A percentile compares a stretch with the other conserved stretches of the same genome.
Conservation (phyloP, 2,888 invertebrate species). For the Papilio elwesi region DNA sequence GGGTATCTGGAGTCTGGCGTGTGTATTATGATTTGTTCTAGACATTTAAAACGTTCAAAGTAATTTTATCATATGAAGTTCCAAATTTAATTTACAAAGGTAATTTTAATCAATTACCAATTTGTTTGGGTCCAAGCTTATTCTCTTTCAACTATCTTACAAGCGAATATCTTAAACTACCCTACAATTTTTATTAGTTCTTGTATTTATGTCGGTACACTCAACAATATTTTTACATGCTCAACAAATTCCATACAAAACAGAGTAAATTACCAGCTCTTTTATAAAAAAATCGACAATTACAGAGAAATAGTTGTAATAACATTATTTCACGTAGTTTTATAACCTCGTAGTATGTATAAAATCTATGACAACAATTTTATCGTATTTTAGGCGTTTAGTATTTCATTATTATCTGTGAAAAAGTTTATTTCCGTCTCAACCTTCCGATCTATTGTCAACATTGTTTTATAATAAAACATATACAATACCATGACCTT, state of each 20-base stretch:
- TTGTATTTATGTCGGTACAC: no score
- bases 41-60: no score
- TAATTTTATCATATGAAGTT: no score
- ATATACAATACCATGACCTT: constrained; percentile 13
- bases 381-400: constrained; percentile 32
- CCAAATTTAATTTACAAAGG: no score
- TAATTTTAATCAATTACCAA: no score
- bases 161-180: no score
- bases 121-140: no score
- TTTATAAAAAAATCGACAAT: background rate
- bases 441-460: constrained; percentile 27
- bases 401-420: constrained; percentile 15
- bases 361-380: constrained; percentile 37
- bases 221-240: no score
- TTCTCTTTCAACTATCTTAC: no score
- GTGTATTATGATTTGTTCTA: no score
- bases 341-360: constrained; percentile 31
- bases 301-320: background rate
- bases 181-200: no score
- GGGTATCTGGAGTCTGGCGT: no score
- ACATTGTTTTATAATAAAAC: constrained; percentile 23
- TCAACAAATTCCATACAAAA: background rate
- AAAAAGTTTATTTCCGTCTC: constrained; percentile 16
- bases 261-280: background rate
- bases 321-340: constrained; percentile 25